These are phyloP conservation scores for Steinernema scapterisci DNA, from an alignment of 2,888 invertebrate species.

Conservation along the genomic window DNA sequence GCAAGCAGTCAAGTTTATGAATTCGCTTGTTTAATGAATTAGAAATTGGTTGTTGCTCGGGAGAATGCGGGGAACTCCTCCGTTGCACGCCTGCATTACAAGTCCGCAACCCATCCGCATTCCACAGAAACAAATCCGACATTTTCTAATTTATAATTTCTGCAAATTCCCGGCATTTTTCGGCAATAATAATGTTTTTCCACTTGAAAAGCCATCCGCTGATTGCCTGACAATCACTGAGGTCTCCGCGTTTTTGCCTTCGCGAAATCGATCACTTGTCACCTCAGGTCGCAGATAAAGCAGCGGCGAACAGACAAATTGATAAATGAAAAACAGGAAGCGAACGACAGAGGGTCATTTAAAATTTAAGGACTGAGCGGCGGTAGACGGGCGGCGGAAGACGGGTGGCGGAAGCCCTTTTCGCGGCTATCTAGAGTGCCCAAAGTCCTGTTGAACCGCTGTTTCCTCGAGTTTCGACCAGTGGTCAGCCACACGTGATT, in stretches of 20 bases:
- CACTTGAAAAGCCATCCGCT: too few species aligned
- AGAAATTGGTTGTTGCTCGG: too few species aligned
- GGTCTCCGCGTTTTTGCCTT: neutral
- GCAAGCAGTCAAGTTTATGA: too few species aligned
- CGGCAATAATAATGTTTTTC: too few species aligned
- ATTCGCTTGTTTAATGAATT: too few species aligned
- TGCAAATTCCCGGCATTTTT: neutral
- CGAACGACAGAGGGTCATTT: slow-evolving; percentile 2
- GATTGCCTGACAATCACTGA: too few species aligned
- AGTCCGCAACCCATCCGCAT: neutral
- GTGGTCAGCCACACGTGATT: neutral
- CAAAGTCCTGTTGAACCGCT: neutral
- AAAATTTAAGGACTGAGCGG: slow-evolving; percentile 19
- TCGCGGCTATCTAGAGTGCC: neutral
- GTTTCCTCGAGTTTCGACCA: neutral
- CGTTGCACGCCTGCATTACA: too few species aligned
- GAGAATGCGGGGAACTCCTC: too few species aligned
- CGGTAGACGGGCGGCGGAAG: neutral
- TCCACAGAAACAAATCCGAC: neutral
- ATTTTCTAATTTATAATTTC: neutral
- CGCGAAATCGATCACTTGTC: neutral
- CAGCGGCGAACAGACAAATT: neutral
- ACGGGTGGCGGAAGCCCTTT: neutral
- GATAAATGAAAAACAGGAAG: slow-evolving; percentile 19
- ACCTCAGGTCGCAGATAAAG: neutral